Base-by-base conservation (phyloP, 2,113 vertebrate genomes). In the Otus sunia region DNA sequence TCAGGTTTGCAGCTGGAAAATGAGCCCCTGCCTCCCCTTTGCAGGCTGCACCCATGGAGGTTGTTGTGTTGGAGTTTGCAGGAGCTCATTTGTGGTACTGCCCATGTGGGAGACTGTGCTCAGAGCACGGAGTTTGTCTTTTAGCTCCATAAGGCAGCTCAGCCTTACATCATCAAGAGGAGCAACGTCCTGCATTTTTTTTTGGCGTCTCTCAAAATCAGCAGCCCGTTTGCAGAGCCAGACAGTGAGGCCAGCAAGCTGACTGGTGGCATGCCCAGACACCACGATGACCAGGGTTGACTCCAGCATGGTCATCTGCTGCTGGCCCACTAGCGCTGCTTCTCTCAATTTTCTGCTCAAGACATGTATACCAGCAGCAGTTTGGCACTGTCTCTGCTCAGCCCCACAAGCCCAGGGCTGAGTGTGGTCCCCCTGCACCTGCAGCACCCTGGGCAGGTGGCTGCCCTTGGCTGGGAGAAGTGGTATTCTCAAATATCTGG, bases 201-300 rank as follows among this genome's bases (percentile, higher is more conserved):
- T 74, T 68, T 27, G 26, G 6, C 18, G 16, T 47, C 10, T 71
- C 20, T 27, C 49, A 58, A 56, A 88, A 73, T 74, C 36, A 71
- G 15, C 34, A 34, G 47, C 37, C 25, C 32, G 29, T 14, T 32
- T 49, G 21, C 29, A 72, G 29, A 87, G 10, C 15, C 1, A 1
- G 52, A 30, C 36, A 76, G 23, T 2, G 7, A 78, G 34, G 27
- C 7, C 15, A 30, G 10, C 29, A 34, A 63, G 36, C 16, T 78
- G 49, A 23, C 53, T 56, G 14, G 15, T 73, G 30, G 39, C 18
- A 52, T 3, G 3, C 11, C 2, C 41, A 49, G 72, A 19, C 7
- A 4, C 15, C 3, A 1, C 0, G 0, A 14, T 11, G 27, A 10
- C n/a, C 2, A 2, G 11, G 10, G 12, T 22, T 1, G 2, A 26